Base-by-base conservation (phyloP, 2,888 invertebrate genomes). In the Dermolepida albohirtum region DNA sequence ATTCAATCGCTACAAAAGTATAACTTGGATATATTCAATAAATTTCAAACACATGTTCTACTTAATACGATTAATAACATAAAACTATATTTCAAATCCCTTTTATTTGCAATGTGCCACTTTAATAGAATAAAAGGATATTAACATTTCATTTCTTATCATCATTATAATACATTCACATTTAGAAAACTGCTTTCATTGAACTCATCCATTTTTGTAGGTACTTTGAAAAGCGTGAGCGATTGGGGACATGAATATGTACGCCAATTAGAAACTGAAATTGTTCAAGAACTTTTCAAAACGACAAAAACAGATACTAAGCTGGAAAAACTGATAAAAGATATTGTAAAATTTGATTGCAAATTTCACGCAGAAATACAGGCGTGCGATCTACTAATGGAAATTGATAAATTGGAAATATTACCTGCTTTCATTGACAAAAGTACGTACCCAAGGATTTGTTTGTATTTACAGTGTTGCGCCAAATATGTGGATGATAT, bases 181-280 rank as follows among this genome's bases (percentile, higher is more conserved):
- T n/a, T n/a, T n/a, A n/a, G n/a, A n/a, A n/a, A n/a, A n/a, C n/a
- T n/a, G n/a, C n/a, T n/a, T n/a, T n/a, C n/a, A n/a, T n/a, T n/a
- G n/a, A n/a, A n/a, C n/a, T n/a, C n/a, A n/a, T n/a, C n/a, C n/a
- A n/a, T n/a, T n/a, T 40, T 69, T 51, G 22, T 91, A 71, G 95
- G 97, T 39, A 90, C 91, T 27, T 87, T 90, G 84, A 90, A 91
- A 72, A 92, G 93, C 80, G 94, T 99, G 72, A 97, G 97, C 5
- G 95, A 97, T 78, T 99, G 99, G 99, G 99, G 99, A 0, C 98
- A 99, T 85, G 99, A 99, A 85, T 99, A 98, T 86, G 96, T 99
- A 64, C 91, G 97, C 70, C 98, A 98, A 85, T 85, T 94, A 67
- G 93, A 94, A 71, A 90, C 90, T n/a, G 93, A 94, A 83, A 93